Conservation (phyloP, 2,888 invertebrate species). For the Clitarchus hookeri region DNA sequence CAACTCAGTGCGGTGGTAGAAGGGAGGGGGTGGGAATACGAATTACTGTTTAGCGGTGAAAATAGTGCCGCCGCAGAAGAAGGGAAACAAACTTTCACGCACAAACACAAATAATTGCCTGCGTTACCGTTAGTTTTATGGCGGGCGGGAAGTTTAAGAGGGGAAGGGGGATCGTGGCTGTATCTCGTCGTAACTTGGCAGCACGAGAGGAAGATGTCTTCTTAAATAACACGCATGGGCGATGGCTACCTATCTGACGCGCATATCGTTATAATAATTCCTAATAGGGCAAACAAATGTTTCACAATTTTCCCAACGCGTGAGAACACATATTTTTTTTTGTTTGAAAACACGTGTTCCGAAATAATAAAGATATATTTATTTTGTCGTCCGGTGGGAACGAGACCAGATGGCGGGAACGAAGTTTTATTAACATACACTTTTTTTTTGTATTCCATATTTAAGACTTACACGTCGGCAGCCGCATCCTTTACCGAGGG, state of each 20-base stretch:
- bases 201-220: neutral
- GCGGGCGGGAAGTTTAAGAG: neutral
- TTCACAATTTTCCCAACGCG: neutral
- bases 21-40: slow-evolving; percentile 5
- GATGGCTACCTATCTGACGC: neutral
- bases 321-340: neutral
- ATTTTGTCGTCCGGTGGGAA: neutral
- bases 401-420: neutral
- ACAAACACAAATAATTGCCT: slow-evolving; percentile 11
- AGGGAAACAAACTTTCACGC: neutral
- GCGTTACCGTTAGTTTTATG: slow-evolving; percentile 9
- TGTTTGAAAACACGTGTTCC: neutral
- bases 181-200: neutral
- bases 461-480: neutral
- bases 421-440: neutral
- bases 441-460: neutral
- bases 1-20: neutral
- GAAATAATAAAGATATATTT: neutral
- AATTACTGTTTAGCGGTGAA: slow-evolving; percentile 10
- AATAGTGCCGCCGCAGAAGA: slow-evolving; percentile 9
- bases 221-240: neutral
- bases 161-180: neutral
- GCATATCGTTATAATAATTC: neutral
- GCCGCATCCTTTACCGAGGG: too few relatives aligned
- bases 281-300: neutral